Conservation (phyloP, 2,888 invertebrate species). For the Hirtodrosophila trivittata region DNA sequence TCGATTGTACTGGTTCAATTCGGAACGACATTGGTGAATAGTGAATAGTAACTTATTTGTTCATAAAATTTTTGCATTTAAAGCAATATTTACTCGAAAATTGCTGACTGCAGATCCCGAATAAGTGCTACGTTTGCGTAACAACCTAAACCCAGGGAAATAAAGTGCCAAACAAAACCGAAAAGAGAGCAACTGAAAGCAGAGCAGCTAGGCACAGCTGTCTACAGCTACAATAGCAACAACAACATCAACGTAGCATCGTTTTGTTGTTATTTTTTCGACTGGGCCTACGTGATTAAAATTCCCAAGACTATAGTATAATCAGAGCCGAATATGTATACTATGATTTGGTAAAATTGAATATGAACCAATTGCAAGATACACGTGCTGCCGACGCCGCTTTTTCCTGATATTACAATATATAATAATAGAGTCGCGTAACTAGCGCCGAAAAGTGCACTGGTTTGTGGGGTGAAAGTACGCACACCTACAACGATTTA, state of each 20-base stretch:
- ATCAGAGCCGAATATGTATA: conserved; percentile 32
- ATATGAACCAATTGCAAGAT: conserved; percentile 41
- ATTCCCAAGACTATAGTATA: conserved; percentile 36
- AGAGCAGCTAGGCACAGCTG: conserved; percentile 29
- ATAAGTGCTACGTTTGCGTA: conserved; percentile 3
- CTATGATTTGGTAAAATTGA: conserved; percentile 49
- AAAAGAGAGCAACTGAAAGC: conserved; percentile 10
- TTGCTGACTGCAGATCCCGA: not conserved
- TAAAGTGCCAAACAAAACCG: conserved; percentile 4
- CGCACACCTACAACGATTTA: conserved; percentile 10
- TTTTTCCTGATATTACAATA: conserved; percentile 34
- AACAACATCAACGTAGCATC: conserved; percentile 41
- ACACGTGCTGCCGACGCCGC: conserved; percentile 17
- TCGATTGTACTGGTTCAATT: conserved; percentile 41
- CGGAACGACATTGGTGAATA: conserved; percentile 35
- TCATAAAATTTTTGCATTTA: conserved; percentile 46
- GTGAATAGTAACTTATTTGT: conserved; percentile 45
- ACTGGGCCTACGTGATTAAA: conserved; percentile 76
- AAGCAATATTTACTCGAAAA: conserved; percentile 20
- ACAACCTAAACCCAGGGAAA: not conserved
- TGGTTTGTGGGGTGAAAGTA: conserved; percentile 22
- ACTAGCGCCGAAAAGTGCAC: conserved; percentile 6
- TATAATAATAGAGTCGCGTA: conserved; percentile 30
- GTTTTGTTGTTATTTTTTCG: conserved; percentile 52
- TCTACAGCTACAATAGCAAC: conserved; percentile 26